A percentile compares a stretch with the other conserved stretches of the same genome.
These are phyloP conservation scores for Melipona bicolor DNA, from an alignment of 2,888 invertebrate genomes.

Conservation along the genomic window DNA sequence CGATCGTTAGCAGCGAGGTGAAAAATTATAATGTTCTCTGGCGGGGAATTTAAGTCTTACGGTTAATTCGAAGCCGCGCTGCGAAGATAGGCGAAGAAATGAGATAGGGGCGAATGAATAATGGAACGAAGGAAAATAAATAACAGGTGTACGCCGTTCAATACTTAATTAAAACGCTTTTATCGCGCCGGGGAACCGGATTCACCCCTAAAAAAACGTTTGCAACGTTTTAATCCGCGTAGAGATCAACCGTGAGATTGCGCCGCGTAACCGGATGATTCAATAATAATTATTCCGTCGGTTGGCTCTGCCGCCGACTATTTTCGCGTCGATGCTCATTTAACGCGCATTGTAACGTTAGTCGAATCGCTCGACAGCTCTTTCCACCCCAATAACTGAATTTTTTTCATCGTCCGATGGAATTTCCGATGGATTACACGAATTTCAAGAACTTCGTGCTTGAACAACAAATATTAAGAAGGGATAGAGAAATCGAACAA, in stretches of 20 bases:
- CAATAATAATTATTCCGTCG: slow-evolving; percentile 54
- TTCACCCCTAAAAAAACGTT: slow-evolving; percentile 39
- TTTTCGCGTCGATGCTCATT: slow-evolving; percentile 4
- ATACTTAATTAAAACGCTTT: slow-evolving; percentile 61
- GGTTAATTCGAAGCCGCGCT: neutral
- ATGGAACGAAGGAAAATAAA: slow-evolving; percentile 49
- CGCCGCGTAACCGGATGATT: slow-evolving; percentile 47
- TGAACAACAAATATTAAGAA: neutral
- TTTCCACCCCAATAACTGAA: slow-evolving; percentile 6
- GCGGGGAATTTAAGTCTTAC: too few relatives aligned
- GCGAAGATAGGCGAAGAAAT: slow-evolving; percentile 13
- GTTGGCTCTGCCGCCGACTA: neutral
- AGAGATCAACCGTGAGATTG: slow-evolving; percentile 49
- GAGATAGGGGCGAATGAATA: slow-evolving; percentile 36
- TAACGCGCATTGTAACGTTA: neutral
- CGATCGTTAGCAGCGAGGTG: neutral
- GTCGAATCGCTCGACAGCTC: neutral
- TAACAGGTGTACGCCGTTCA: slow-evolving; percentile 21
- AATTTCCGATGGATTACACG: neutral
- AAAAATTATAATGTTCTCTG: neutral
- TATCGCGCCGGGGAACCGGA: slow-evolving; percentile 55
- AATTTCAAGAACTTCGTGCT: too few relatives aligned
- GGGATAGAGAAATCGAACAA: neutral
- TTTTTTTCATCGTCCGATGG: neutral
- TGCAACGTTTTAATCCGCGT: slow-evolving; percentile 55